A percentile compares a stretch with the other conserved stretches of the same genome.
phyloP scores from a whole-genome alignment of 2,113 vertebrate genomes.

The Pseudopipra pipra region DNA sequence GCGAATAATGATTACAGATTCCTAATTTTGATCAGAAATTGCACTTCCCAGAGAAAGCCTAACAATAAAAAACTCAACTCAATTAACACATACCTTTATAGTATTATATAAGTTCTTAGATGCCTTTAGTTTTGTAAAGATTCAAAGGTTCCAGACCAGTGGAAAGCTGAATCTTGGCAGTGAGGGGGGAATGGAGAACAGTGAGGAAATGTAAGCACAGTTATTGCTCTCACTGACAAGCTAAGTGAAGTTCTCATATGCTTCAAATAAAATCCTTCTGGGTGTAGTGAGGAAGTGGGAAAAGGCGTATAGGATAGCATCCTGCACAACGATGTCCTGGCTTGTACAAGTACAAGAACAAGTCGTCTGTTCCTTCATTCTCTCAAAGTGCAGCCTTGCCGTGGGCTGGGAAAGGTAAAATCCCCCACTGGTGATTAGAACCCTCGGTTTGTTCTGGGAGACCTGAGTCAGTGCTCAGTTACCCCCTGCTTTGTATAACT shows the following conservation, averaged over 20 bases:
- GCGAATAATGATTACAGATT: not conserved
- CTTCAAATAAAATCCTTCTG: not conserved
- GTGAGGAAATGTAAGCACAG: not conserved
- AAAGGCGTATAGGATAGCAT: not conserved
- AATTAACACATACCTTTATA: not conserved
- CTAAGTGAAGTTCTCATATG: not conserved
- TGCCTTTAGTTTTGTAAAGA: not conserved
- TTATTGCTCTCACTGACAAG: not conserved
- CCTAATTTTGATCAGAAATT: not conserved
- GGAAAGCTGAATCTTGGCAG: not conserved
- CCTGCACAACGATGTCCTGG: not conserved
- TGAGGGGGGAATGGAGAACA: not conserved
- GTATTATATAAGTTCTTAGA: not conserved
- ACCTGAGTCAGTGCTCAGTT: not conserved
- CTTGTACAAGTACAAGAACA: not conserved
- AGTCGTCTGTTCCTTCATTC: not conserved
- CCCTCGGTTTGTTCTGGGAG: not conserved
- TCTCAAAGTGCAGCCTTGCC: not conserved
- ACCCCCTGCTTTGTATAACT: not conserved
- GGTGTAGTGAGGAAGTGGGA: not conserved
- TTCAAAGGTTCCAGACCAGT: not conserved
- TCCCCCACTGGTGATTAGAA: accelerated
- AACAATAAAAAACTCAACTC: not conserved
- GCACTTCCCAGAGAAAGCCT: not conserved
- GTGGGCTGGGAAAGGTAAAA: not conserved